Evolutionary conservation across 2,113 vertebrate genomes (phyloP), one percentile per base, ranked within the genome.

Genomic region (Hypocryptadius cinnamomeus): DNA sequence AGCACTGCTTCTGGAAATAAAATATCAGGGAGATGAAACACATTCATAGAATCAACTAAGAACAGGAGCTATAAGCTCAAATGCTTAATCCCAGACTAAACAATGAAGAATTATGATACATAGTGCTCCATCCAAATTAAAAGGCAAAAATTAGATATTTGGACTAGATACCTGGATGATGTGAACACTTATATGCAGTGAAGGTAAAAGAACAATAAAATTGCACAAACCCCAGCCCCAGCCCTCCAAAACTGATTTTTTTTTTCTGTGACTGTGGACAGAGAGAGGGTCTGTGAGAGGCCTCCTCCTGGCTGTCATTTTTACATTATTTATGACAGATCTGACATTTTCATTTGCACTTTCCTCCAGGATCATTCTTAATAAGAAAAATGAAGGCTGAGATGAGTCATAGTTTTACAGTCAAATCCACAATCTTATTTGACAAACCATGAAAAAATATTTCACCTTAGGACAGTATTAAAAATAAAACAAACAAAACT

Each of bases 311-410:
- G 45, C 89, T 92, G 97, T 96, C 97, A 97, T 97, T 97, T 98
- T 84, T 98, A 93, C 94, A 97, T 98, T 97, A 98, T 98, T 98
- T 92, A 98, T 98, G 96, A 96, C 87, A 96, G 79, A 57, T 37
- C 70, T 97, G 98, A 97, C 97, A 98, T 98, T 98, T 97, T 93
- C 97, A 98, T 98, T 98, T 97, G 93, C 94, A 80, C 87, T 95
- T 95, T 92, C 86, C 71, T 95, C 85, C 81, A 69, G 54, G 79
- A 96, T 81, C 91, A 50, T 92, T 85, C 97, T 97, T 95, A 86
- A 92, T 95, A 96, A 95, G 84, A 73, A 95, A 95, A 79, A 79
- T 0, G 57, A 96, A 89, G 77, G 77, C 90, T 88, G 84, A 82
- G 89, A 87, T 93, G 90, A 96, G 80, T 94, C 90, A 95, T 13